Percentiles rank a stretch among this genome's conserved stretches.
phyloP scores from a whole-genome alignment of 2,888 invertebrate species.

The Emmelina monodactyla region DNA sequence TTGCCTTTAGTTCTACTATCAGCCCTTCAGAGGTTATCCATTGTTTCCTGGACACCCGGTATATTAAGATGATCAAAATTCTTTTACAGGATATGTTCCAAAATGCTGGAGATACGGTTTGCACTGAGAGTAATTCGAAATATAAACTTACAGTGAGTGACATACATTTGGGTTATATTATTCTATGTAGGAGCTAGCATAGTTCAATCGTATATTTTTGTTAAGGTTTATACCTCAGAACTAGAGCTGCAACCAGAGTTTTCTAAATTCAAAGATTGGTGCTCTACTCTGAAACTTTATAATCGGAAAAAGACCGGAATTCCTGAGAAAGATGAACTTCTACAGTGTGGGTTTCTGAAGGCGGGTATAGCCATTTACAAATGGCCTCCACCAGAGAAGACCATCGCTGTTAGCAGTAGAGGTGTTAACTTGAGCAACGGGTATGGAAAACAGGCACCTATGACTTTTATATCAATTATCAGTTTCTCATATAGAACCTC shows the following conservation, averaged over 20 bases:
- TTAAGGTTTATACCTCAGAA: constrained; percentile 72
- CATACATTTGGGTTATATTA: too few species aligned
- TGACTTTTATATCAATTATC: not conserved
- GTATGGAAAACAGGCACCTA: constrained; percentile 18
- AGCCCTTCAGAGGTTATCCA: too few species aligned
- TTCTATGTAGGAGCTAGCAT: too few species aligned
- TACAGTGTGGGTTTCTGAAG: constrained; percentile 36
- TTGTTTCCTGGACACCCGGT: too few species aligned
- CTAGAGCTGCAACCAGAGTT: constrained; percentile 74
- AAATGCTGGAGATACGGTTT: too few species aligned
- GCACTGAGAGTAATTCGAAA: too few species aligned
- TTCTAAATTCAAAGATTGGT: constrained; percentile 71
- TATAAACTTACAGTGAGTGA: too few species aligned
- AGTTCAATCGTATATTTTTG: too few species aligned
- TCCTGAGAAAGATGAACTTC: constrained; percentile 43
- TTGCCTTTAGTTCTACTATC: too few species aligned
- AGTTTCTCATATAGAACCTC: not conserved
- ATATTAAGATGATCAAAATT: too few species aligned
- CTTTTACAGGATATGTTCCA: too few species aligned
- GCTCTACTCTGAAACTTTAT: constrained; percentile 68
- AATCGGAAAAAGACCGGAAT: constrained; percentile 61
- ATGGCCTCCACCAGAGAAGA: constrained; percentile 69
- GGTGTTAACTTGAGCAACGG: constrained; percentile 67
- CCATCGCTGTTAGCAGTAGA: constrained; percentile 46
- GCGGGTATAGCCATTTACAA: constrained; percentile 67